Conservation (phyloP, 2,797 vertebrate species). For the Protonibea diacanthus region DNA sequence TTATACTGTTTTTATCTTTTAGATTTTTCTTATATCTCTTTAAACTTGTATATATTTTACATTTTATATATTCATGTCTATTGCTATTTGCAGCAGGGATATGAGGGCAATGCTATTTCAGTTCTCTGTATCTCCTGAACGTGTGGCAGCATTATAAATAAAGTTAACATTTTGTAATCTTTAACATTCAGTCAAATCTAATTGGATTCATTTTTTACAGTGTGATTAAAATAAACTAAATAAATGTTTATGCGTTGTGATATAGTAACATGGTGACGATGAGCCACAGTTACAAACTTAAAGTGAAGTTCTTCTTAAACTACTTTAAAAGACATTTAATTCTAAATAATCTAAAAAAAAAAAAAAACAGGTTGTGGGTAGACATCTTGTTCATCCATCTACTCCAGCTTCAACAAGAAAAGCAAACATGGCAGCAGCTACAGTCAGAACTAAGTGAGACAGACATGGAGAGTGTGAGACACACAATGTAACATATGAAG, state of each 20-base stretch:
- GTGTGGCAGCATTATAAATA: too few relatives aligned
- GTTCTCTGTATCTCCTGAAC: too few relatives aligned
- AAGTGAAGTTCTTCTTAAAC: not conserved
- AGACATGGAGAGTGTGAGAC: not conserved
- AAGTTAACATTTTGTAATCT: not conserved
- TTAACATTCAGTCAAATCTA: not conserved
- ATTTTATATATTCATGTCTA: too few relatives aligned
- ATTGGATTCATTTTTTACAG: not conserved
- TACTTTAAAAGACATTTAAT: not conserved
- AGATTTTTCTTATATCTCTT: too few relatives aligned
- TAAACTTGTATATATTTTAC: too few relatives aligned
- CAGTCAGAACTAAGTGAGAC: constrained; percentile 29
- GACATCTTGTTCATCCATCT: not conserved
- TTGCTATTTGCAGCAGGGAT: too few relatives aligned
- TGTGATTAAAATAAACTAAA: too few relatives aligned
- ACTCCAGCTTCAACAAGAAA: not conserved
- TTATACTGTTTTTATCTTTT: too few relatives aligned
- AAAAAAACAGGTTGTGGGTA: not conserved
- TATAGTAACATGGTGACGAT: not conserved
- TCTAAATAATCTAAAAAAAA: not conserved
- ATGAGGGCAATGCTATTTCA: too few relatives aligned
- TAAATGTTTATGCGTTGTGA: not conserved
- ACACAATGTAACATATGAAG: not conserved
- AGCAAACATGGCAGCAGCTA: constrained; percentile 52
- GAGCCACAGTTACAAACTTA: not conserved